Evolutionary conservation across 2,797 vertebrate genomes (phyloP).

Genomic region (Sparidentex hasta): DNA sequence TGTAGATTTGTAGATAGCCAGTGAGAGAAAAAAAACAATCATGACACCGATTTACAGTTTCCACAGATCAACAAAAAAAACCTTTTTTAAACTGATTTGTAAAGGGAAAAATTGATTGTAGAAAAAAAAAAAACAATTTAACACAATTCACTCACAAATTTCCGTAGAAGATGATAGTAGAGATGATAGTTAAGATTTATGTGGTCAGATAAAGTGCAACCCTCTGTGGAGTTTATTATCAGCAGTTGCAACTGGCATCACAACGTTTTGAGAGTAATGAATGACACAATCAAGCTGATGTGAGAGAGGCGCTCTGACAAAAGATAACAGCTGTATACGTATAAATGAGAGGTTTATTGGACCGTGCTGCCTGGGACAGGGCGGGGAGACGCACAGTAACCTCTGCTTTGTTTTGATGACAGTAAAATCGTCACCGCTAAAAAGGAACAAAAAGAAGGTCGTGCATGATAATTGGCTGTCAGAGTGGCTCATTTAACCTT

Average conservation of each 20-base stretch:
- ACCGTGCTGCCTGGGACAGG: not conserved
- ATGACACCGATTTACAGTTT: too few species aligned
- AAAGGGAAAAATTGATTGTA: too few species aligned
- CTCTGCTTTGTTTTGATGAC: not conserved
- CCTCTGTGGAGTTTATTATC: not conserved
- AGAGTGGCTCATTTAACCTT: not conserved
- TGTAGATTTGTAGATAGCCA: not conserved
- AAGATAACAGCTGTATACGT: not conserved
- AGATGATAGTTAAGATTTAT: not conserved
- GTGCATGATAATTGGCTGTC: not conserved
- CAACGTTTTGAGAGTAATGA: not conserved
- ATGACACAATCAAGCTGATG: not conserved
- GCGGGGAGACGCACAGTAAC: not conserved
- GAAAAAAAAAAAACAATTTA: too few species aligned
- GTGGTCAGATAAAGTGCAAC: not conserved
- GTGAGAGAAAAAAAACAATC: not conserved
- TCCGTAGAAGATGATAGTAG: not conserved
- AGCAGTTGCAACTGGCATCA: not conserved
- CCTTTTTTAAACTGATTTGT: too few species aligned
- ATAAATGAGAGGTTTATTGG: not conserved
- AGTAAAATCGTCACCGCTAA: not conserved
- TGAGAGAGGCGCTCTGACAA: not conserved
- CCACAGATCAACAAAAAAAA: too few species aligned
- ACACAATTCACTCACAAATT: too few species aligned
- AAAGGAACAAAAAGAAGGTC: not conserved